phyloP scores from a whole-genome alignment of 2,888 invertebrate species.

The Diarsia rubi region DNA sequence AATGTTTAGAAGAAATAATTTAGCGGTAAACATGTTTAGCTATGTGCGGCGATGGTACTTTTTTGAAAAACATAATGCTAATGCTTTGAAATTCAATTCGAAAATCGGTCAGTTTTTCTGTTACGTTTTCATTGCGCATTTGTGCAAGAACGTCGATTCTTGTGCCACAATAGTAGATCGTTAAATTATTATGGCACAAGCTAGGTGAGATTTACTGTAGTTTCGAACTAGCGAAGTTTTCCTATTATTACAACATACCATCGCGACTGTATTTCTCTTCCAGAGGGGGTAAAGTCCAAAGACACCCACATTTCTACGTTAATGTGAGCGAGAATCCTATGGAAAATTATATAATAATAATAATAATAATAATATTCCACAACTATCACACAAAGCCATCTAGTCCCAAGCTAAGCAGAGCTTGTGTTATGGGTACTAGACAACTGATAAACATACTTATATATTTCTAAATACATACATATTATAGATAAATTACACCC shows the following conservation, averaged over 20 bases:
- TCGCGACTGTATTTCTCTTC: not conserved
- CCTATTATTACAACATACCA: conserved; percentile 4
- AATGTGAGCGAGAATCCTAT: not conserved
- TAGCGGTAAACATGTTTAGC: not conserved
- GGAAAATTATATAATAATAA: too few relatives aligned
- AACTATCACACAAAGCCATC: too few relatives aligned
- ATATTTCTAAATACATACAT: too few relatives aligned
- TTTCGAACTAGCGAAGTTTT: not conserved
- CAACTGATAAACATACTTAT: too few relatives aligned
- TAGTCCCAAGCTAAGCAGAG: too few relatives aligned
- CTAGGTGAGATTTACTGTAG: not conserved
- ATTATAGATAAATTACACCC: too few relatives aligned
- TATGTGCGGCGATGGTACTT: not conserved
- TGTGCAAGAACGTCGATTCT: not conserved
- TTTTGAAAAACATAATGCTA: not conserved
- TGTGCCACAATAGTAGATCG: conserved; percentile 9
- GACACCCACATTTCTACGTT: not conserved
- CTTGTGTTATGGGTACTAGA: too few relatives aligned
- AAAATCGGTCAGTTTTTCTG: not conserved
- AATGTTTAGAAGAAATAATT: not conserved
- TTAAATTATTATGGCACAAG: conserved; percentile 28
- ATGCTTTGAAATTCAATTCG: not conserved
- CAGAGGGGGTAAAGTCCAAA: not conserved
- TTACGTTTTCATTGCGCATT: not conserved
- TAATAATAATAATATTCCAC: too few relatives aligned